Conservation (phyloP, 2,113 vertebrate species). For the Calypte anna region DNA sequence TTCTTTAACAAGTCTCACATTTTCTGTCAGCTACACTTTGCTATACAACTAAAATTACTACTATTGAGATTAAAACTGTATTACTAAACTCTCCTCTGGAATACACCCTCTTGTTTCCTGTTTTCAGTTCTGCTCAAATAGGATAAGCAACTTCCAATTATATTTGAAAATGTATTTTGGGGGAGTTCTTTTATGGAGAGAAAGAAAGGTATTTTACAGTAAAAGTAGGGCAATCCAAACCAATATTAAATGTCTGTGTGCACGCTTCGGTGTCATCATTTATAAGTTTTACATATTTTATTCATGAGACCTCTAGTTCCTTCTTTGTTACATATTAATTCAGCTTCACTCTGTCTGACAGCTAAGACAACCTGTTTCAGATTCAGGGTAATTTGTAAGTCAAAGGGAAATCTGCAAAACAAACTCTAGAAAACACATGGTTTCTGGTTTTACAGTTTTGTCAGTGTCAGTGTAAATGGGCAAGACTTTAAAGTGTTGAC, state of each 20-base stretch:
- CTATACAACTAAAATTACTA: background rate
- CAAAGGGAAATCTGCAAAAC: background rate
- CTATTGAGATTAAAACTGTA: background rate
- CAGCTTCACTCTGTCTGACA: background rate
- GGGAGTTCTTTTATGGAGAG: background rate
- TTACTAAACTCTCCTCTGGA: background rate
- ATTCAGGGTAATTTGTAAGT: background rate
- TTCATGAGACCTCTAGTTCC: background rate
- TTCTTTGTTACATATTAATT: background rate
- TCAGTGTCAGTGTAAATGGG: background rate
- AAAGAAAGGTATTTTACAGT: background rate
- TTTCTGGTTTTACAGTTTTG: background rate
- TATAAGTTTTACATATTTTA: background rate
- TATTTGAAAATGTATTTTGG: background rate
- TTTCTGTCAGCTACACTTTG: background rate
- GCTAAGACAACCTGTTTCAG: background rate
- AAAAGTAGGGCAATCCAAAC: background rate
- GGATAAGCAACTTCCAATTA: background rate
- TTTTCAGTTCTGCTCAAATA: background rate
- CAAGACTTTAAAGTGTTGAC: background rate
- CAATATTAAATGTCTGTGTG: background rate
- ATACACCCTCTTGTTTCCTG: background rate
- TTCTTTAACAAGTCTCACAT: background rate
- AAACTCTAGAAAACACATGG: background rate
- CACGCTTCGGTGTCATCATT: background rate